Conservation (phyloP, 2,113 vertebrate genomes). For the Callorhinus ursinus region DNA sequence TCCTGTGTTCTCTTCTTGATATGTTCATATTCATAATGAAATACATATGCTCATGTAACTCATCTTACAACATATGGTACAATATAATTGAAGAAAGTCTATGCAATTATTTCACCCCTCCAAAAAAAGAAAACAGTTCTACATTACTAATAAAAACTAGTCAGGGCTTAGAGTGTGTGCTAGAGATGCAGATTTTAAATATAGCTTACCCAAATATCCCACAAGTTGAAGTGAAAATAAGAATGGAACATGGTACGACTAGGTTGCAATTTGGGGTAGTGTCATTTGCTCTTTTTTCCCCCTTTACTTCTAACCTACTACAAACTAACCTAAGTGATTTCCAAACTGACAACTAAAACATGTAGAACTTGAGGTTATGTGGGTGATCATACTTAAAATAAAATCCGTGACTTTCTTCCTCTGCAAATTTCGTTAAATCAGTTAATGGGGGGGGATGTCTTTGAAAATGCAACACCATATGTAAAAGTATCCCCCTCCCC, state of each 20-base stretch:
- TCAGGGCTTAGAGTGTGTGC: not conserved
- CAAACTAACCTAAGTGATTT: constrained; percentile 32
- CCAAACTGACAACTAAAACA: not conserved
- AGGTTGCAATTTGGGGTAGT: not conserved
- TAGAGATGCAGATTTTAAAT: constrained; percentile 58
- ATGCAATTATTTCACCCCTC: constrained; percentile 71
- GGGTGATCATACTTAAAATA: not conserved
- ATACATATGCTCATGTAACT: constrained; percentile 67
- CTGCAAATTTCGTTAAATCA: not conserved
- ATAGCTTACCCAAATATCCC: not conserved
- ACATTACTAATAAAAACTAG: constrained; percentile 70
- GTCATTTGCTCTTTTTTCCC: not conserved
- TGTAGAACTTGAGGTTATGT: not conserved
- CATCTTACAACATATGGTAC: constrained; percentile 72
- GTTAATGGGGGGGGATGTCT: not conserved
- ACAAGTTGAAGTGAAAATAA: not conserved
- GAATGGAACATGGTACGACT: not conserved
- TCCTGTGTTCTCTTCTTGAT: constrained; percentile 62
- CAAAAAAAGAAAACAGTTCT: constrained; percentile 61
- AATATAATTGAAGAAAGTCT: constrained; percentile 68
- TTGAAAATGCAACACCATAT: not conserved
- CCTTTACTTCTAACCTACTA: not conserved
- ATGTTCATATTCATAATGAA: constrained; percentile 71
- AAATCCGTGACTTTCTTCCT: not conserved
- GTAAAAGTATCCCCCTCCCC: not conserved